Base-by-base conservation (phyloP, 2,888 invertebrate genomes). In the Pollenia amentaria region DNA sequence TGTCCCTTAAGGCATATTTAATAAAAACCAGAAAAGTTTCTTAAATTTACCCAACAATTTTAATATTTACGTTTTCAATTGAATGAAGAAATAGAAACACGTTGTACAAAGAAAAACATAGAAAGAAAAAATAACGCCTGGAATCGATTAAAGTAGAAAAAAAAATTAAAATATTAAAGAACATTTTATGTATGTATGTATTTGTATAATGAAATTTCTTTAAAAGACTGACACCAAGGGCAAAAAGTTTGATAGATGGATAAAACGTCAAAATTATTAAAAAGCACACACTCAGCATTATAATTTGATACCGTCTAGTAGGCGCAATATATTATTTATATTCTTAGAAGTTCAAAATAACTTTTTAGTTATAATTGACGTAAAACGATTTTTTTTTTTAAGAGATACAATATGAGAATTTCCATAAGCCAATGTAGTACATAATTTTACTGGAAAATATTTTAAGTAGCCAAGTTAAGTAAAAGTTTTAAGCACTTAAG, bases 291-390 rank as follows among this genome's bases (percentile, higher is more conserved):
- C 21, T 57, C 11, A 11, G 29, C 29, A 57, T 57, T 21, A 57
- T 72, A 57, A 72, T 72, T 29, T 72, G 16, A 55, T 44, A 51
- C 38, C 29, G 48, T 69, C 48, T 69, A 51, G 48, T 38, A 51
- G 51, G 51, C 51, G 11, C 10, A 62, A 40, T 8, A 10, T n/a
- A 16, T 10, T 48, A 48, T 67, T 46, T 29, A 48, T 67, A n/a
- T 48, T 48, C 48, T 21, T 46, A 14, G 48, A 67, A 48, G 46
- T 67, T 67, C 10, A 14, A 16, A 42, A 18, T 42, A 1, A 53
- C 11, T 53, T 55, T 55, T 55, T 12, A 29, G 6, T 6, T 29
- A 29, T 29, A 29, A 29, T 29, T 29, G 29, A 29, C 6, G 29
- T 6, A 29, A 29, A 29, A 29, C 6, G 29, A 6, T 29, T 29